Evolutionary conservation across 1,140 invertebrate genomes (phyloP).

Genomic region (Archegozetes longisetosus): DNA sequence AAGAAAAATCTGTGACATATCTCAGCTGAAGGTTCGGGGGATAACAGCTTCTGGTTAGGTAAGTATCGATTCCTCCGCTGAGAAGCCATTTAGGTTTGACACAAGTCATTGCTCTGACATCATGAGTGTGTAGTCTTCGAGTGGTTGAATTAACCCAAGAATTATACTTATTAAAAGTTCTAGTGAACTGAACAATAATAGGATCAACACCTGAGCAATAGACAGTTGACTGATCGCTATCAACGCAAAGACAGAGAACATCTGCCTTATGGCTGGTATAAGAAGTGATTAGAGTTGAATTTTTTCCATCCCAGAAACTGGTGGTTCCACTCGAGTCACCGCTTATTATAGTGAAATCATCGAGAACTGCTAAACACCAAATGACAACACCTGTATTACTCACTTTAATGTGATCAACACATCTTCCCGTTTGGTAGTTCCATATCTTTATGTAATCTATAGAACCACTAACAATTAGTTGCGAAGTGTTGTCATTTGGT

Average conservation of each 20-base stretch:
- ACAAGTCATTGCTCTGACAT: constrained; percentile 52
- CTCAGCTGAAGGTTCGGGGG: background rate
- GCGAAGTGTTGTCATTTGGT: constrained; percentile 36
- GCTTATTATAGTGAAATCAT: constrained; percentile 66
- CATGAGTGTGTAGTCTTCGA: constrained; percentile 60
- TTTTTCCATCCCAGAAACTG: constrained; percentile 67
- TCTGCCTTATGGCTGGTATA: constrained; percentile 60
- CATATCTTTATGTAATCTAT: constrained; percentile 67
- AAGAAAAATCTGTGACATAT: constrained; percentile 5
- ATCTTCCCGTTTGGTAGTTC: constrained; percentile 63
- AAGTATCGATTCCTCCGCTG: constrained; percentile 18
- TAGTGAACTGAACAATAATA: constrained; percentile 44
- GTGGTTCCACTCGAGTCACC: constrained; percentile 72
- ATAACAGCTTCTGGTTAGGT: constrained; percentile 6
- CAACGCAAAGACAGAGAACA: constrained; percentile 50
- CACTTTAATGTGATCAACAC: constrained; percentile 58
- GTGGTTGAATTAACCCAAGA: constrained; percentile 65
- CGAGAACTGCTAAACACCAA: constrained; percentile 56
- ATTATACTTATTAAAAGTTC: constrained; percentile 32
- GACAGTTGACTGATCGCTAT: constrained; percentile 32
- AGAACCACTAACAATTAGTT: constrained; percentile 62
- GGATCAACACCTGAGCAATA: constrained; percentile 49
- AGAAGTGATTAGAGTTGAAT: constrained; percentile 53
- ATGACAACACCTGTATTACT: constrained; percentile 54
- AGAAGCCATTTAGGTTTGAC: constrained; percentile 26